These are phyloP conservation scores for Apodemia zela DNA, from an alignment of 2,888 invertebrate species.

Conservation along the genomic window DNA sequence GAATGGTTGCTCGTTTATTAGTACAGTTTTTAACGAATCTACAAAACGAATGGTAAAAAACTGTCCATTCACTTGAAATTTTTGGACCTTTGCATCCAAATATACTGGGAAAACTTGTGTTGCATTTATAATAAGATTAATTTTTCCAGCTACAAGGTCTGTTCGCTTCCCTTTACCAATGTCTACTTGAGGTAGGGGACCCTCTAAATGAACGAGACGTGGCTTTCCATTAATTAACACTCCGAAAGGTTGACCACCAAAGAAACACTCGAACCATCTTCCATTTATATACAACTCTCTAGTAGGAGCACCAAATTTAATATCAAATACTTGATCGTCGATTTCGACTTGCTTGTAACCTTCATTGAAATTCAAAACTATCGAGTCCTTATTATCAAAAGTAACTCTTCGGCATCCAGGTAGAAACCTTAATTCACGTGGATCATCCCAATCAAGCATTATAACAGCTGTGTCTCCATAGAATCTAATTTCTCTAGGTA, in stretches of 20 bases:
- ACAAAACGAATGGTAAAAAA: constrained; percentile 89
- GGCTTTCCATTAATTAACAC: constrained; percentile 89
- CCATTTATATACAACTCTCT: constrained; percentile 94
- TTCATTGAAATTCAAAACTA: constrained; percentile 83
- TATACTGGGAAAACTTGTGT: constrained; percentile 89
- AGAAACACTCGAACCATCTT: constrained; percentile 94
- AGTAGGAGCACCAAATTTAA: constrained; percentile 95
- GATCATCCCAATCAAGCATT: constrained; percentile 92
- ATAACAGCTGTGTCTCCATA: constrained; percentile 92
- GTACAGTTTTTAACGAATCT: constrained; percentile 86
- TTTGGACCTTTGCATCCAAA: constrained; percentile 91
- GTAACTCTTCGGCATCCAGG: constrained; percentile 87
- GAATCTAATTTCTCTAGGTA: constrained; percentile 90
- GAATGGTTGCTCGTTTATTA: constrained; percentile 89
- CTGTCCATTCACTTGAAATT: constrained; percentile 86
- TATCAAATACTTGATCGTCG: constrained; percentile 86
- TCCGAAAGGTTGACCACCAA: constrained; percentile 91
- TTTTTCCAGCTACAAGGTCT: constrained; percentile 92
- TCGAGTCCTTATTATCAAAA: constrained; percentile 88
- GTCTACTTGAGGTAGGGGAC: constrained; percentile 95
- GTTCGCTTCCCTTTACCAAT: constrained; percentile 89
- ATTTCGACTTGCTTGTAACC: constrained; percentile 86
- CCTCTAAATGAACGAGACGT: constrained; percentile 90
- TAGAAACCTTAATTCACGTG: constrained; percentile 91
- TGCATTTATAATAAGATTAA: constrained; percentile 91